Evolutionary conservation across 2,888 invertebrate species (phyloP), one percentile per base, ranked within the genome.

Genomic region (Andrena camellia): DNA sequence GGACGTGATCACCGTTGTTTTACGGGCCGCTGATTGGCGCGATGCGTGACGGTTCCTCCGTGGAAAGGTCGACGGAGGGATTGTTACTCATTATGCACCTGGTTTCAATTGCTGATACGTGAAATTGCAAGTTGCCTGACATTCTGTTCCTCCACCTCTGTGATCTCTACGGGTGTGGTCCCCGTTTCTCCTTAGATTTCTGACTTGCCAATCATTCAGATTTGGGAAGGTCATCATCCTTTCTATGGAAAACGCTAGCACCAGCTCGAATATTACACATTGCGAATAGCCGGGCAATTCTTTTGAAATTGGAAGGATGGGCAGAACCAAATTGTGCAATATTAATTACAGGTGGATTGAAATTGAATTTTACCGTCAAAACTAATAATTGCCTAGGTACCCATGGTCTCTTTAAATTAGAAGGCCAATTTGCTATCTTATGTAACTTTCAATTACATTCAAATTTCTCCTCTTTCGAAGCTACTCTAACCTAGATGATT

Each of bases 11-110:
- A 13, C 17, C 57, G 62, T 59, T 71, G 78, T 73, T 82, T 71
- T 67, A 80, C 80, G 66, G 73, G 52, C 68, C 20, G 62, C 66
- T 79, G 86, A 86, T 86, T 75, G 75, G 70, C 68, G 59, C 68
- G 74, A 78, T 78, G 81, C 76, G 73, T 79, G 68, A 86, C 68
- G 70, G 73, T 75, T 82, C 59, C 63, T 69, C 68, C 68, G 66
- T 35, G 60, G 50, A 85, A 86, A 81, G 76, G 86, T 81, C 80
- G 84, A 31, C 59, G n/a, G 57, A 67, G 72, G 64, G 63, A 60
- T 69, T 72, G 68, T 82, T 79, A 71, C 72, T 72, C 17, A 69
- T 78, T 62, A 74, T 77, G 70, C 78, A 73, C 54, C 67, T 77
- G 84, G 52, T 78, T 52, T 31, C 72, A 70, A 62, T 70, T 54